phyloP scores from a whole-genome alignment of 2,113 vertebrate species.

The Plectropomus leopardus region DNA sequence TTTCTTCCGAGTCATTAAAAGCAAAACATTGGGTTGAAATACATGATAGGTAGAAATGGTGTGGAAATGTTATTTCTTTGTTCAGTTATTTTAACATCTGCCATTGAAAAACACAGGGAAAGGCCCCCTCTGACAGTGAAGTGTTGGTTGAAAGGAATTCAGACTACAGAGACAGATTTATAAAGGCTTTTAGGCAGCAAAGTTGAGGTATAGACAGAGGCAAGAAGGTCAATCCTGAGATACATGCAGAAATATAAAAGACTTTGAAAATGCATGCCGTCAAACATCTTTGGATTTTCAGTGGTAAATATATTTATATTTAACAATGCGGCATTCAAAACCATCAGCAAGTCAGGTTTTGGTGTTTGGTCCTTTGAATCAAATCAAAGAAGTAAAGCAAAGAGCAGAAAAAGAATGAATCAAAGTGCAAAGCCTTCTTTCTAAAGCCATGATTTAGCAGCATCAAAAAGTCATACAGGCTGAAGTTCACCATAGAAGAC shows the following conservation, averaged over 20 bases:
- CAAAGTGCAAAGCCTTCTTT: not conserved
- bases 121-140: not conserved
- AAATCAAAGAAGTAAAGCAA: not conserved
- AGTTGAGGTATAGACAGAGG: not conserved
- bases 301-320: not conserved
- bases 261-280: not conserved
- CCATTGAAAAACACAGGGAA: constrained; percentile 3
- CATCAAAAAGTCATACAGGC: not conserved
- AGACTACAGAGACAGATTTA: not conserved
- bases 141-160: not conserved
- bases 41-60: not conserved
- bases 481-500: not conserved
- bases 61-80: not conserved
- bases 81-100: constrained; percentile 6
- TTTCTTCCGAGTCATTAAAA: constrained; percentile 12
- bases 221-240: not conserved
- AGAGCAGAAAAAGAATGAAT: not conserved
- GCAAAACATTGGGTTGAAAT: constrained; percentile 11
- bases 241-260: not conserved
- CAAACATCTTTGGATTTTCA: not conserved
- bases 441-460: not conserved
- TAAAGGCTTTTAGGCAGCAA: constrained; percentile 10
- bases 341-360: too few relatives aligned
- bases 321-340: not conserved
- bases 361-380: not conserved